phyloP scores from a whole-genome alignment of 35 echinoderm and acorn worm species.

The Lytechinus variegatus region DNA sequence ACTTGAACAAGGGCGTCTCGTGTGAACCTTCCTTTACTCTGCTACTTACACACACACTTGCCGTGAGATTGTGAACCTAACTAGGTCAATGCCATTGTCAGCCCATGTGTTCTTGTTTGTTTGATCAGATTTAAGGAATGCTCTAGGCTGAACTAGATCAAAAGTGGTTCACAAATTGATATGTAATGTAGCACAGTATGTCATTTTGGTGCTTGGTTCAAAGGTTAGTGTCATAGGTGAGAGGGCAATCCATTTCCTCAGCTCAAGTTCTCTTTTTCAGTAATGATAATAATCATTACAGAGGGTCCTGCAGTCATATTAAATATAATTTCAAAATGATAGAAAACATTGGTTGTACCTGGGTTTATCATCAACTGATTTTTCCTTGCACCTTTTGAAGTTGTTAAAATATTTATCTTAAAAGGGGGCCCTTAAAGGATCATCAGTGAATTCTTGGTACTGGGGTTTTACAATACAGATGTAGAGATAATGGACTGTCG shows the following conservation, averaged over 20 bases:
- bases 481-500: background rate
- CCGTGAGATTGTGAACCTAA: background rate
- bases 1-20: too few species aligned
- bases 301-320: background rate
- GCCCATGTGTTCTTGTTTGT: constrained; percentile 4
- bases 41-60: background rate
- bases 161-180: background rate
- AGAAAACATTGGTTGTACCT: background rate
- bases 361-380: background rate
- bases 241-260: background rate
- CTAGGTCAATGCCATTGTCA: constrained; percentile 10
- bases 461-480: background rate
- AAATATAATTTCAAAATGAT: too few species aligned
- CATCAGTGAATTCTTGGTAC: background rate
- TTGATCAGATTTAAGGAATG: background rate
- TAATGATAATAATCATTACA: background rate
- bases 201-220: background rate
- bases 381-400: background rate
- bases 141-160: background rate
- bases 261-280: background rate
- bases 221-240: background rate
- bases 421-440: background rate
- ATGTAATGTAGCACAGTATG: background rate
- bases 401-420: background rate
- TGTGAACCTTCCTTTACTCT: background rate